A percentile compares a stretch with the other conserved stretches of the same genome.
Evolutionary conservation across 64 coral and sea anemone species (phyloP).

Genomic region (Montipora efflorescens): DNA sequence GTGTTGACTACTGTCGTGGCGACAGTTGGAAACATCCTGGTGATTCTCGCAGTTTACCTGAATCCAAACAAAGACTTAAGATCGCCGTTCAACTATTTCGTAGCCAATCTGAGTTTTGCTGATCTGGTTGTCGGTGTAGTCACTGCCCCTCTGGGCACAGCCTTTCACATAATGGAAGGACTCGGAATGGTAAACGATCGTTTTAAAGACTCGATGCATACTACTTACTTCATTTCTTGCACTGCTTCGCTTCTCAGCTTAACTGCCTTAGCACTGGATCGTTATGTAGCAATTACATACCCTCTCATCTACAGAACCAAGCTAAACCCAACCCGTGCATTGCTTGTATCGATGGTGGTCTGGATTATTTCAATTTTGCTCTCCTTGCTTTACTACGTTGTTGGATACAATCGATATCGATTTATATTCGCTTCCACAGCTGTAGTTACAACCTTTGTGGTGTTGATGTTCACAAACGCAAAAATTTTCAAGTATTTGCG

Average conservation of each 20-base stretch:
- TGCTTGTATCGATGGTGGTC: conserved; percentile 43
- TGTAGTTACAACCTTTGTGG: conserved; percentile 64
- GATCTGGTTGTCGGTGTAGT: conserved; percentile 78
- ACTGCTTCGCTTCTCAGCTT: conserved; percentile 88
- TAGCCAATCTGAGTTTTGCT: conserved; percentile 81
- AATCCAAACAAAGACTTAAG: conserved; percentile 78
- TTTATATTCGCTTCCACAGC: conserved; percentile 87
- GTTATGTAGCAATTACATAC: conserved; percentile 73
- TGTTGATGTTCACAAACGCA: conserved; percentile 75
- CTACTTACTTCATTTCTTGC: conserved; percentile 80
- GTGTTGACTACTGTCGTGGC: conserved; percentile 38
- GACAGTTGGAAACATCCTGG: conserved; percentile 33
- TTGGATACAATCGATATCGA: conserved; percentile 75
- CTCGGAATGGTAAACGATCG: background rate
- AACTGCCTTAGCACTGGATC: conserved; percentile 72
- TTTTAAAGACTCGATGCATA: conserved; percentile 20
- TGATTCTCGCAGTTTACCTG: conserved; percentile 53
- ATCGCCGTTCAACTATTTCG: conserved; percentile 84
- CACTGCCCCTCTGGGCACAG: conserved; percentile 56
- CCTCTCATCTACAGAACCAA: conserved; percentile 71
- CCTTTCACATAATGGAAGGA: conserved; percentile 56
- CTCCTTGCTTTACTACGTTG: conserved; percentile 72
- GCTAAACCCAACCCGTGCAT: conserved; percentile 19
- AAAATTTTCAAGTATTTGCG: too few relatives aligned
- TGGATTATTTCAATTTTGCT: conserved; percentile 70